phyloP scores from a whole-genome alignment of 2,888 invertebrate species.

The Tenthredo amoena region DNA sequence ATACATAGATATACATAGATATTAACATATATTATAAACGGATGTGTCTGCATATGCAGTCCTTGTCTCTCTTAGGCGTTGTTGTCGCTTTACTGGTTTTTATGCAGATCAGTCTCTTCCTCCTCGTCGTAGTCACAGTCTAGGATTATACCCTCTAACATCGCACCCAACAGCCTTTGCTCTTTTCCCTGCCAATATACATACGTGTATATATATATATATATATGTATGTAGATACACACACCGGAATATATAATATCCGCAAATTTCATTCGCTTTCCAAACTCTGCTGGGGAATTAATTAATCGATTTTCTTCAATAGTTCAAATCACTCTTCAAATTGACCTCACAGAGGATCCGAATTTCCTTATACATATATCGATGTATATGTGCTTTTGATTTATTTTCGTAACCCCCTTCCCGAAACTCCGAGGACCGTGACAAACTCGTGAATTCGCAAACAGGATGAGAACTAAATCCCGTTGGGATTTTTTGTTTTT shows the following conservation, averaged over 20 bases:
- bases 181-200: slow-evolving; percentile 22
- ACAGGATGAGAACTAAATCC: slow-evolving; percentile 70
- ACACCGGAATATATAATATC: neutral
- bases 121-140: neutral
- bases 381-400: too few species aligned
- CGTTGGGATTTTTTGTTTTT: neutral
- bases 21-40: slow-evolving; percentile 19
- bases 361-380: too few species aligned
- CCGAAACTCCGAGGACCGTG: slow-evolving; percentile 67
- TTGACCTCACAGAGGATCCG: too few species aligned
- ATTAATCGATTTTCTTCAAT: too few species aligned
- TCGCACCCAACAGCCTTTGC: slow-evolving; percentile 10
- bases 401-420: neutral
- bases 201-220: neutral
- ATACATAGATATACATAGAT: neutral
- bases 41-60: neutral
- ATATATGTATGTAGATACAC: neutral
- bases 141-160: neutral
- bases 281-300: neutral
- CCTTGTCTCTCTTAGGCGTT: neutral
- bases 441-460: slow-evolving; percentile 69
- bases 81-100: slow-evolving; percentile 42
- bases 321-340: too few species aligned
- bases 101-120: slow-evolving; percentile 45
- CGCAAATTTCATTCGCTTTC: rapidly evolving